Evolutionary conservation across 2,888 invertebrate genomes (phyloP).

Genomic region (Catonia carolina): DNA sequence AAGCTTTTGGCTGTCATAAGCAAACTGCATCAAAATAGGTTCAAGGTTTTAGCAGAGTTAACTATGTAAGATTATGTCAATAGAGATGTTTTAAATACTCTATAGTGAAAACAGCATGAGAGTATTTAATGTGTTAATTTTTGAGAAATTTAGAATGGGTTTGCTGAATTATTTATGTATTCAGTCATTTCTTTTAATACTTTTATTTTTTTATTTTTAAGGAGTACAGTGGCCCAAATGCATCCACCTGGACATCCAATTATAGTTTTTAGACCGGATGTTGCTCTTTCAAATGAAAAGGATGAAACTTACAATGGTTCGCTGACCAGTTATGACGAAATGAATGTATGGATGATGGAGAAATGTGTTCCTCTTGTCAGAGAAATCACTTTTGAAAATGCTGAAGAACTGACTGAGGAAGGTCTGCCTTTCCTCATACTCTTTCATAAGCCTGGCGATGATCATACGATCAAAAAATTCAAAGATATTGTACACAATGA

Average conservation of each 20-base stretch:
- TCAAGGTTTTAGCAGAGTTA: too few species aligned
- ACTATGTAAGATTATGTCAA: too few species aligned
- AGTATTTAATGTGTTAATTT: too few species aligned
- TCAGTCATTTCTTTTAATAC: too few species aligned
- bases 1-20: too few species aligned
- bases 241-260: slow-evolving; percentile 79
- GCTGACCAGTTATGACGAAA: slow-evolving; percentile 67
- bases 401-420: slow-evolving; percentile 97
- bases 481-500: slow-evolving; percentile 71
- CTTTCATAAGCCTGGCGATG: slow-evolving; percentile 84
- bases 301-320: slow-evolving; percentile 79
- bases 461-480: slow-evolving; percentile 78
- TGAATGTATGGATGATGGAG: slow-evolving; percentile 81
- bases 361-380: slow-evolving; percentile 95
- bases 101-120: too few species aligned
- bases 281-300: slow-evolving; percentile 67
- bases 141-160: too few species aligned
- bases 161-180: too few species aligned
- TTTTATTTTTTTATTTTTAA: slow-evolving; percentile 48
- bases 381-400: slow-evolving; percentile 99
- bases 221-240: slow-evolving; percentile 72
- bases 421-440: slow-evolving; percentile 96
- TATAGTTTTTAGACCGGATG: slow-evolving; percentile 75
- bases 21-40: too few species aligned
- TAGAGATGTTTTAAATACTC: too few species aligned